Evolutionary conservation across 2,797 vertebrate genomes (phyloP).

Genomic region (Ceyx erithaca): DNA sequence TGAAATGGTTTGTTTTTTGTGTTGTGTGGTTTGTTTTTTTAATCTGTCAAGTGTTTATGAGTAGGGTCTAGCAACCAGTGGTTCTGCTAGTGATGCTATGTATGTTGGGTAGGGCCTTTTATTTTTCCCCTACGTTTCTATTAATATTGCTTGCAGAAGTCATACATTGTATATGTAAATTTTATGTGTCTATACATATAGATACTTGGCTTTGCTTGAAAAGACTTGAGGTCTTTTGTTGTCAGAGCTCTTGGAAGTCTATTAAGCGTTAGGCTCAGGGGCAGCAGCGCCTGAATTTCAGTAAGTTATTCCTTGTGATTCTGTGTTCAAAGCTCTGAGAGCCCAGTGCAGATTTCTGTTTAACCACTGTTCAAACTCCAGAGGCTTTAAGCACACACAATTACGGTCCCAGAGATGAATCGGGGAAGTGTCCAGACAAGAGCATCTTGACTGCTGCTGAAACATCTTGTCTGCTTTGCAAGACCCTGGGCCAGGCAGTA

Average conservation of each 20-base stretch:
- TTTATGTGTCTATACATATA: rapidly evolving
- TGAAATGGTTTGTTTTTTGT: neutral
- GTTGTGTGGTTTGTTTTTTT: no score
- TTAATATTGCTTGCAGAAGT: neutral
- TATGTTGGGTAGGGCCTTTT: neutral
- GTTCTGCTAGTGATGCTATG: neutral
- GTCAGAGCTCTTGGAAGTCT: no score
- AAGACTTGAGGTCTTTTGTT: neutral
- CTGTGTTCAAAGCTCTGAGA: neutral
- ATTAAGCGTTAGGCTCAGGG: neutral
- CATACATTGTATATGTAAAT: neutral
- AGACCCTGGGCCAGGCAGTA: no score
- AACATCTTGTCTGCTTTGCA: neutral
- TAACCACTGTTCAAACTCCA: neutral
- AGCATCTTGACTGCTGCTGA: neutral
- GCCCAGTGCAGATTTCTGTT: neutral
- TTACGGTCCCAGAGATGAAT: neutral
- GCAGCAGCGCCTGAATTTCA: neutral
- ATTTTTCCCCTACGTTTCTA: neutral
- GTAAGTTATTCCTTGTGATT: neutral
- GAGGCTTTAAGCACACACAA: neutral
- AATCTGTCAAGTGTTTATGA: neutral
- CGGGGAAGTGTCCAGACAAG: neutral
- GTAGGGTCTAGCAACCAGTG: no score
- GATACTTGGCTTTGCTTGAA: neutral